Percentiles rank a stretch among this genome's conserved stretches.
These are phyloP conservation scores for Carposina sasakii DNA, from an alignment of 1,140 invertebrate genomes.

Conservation along the genomic window DNA sequence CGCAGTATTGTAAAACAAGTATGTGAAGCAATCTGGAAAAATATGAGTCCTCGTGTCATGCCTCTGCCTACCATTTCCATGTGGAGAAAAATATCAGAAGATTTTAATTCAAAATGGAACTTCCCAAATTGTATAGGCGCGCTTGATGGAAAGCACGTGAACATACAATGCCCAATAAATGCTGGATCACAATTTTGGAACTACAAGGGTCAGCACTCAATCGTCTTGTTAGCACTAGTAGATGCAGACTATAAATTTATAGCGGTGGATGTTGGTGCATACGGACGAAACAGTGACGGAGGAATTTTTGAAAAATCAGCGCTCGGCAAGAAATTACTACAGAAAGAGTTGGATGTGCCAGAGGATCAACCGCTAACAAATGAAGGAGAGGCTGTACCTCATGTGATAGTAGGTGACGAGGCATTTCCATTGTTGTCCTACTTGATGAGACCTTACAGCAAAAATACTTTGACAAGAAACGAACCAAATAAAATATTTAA, in stretches of 20 bases:
- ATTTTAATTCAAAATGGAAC: neutral
- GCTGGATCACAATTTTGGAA: too few relatives aligned
- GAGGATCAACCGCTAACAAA: constrained; percentile 5
- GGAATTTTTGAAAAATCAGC: constrained; percentile 34
- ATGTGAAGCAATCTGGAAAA: neutral
- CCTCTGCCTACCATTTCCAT: neutral
- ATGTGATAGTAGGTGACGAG: constrained; percentile 27
- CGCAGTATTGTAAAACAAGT: neutral
- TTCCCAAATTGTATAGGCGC: too few relatives aligned
- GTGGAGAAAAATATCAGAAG: neutral
- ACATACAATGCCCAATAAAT: too few relatives aligned
- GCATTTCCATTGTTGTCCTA: constrained; percentile 28
- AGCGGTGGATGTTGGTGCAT: constrained; percentile 43
- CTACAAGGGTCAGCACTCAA: too few relatives aligned
- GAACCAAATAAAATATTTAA: too few relatives aligned
- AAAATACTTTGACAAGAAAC: too few relatives aligned
- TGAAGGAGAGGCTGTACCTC: neutral
- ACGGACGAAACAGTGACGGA: constrained; percentile 43
- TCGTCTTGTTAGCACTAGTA: constrained; percentile 46
- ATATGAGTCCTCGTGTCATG: neutral
- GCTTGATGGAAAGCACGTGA: too few relatives aligned
- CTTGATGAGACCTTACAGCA: constrained; percentile 26
- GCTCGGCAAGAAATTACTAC: constrained; percentile 21
- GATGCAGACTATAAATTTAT: constrained; percentile 19
- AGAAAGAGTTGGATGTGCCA: constrained; percentile 26